Percentiles rank a stretch among this genome's conserved stretches.
Conservation (phyloP, 2,888 invertebrate genomes). For the Leptarthrus brevirostris region DNA sequence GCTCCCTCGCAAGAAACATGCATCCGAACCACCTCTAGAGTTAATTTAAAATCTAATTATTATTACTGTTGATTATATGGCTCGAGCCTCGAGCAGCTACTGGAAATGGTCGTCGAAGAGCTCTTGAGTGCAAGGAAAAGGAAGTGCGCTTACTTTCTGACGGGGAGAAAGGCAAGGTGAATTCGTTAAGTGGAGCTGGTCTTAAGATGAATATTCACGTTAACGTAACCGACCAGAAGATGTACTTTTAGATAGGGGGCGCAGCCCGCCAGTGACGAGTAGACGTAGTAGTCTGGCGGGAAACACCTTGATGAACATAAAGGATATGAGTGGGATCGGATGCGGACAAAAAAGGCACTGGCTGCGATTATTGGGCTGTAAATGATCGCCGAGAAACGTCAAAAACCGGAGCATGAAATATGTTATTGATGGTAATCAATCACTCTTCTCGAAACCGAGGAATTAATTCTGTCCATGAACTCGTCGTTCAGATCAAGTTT, state of each 20-base stretch:
- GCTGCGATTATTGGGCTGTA: slow-evolving; percentile 43
- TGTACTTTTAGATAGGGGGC: no score
- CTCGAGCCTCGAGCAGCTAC: slow-evolving; percentile 29
- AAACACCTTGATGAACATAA: background rate
- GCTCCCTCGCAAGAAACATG: slow-evolving; percentile 17
- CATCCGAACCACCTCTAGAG: slow-evolving; percentile 24
- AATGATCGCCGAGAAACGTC: slow-evolving; percentile 43
- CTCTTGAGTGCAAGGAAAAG: slow-evolving; percentile 25
- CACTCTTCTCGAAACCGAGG: slow-evolving; percentile 18
- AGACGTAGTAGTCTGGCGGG: slow-evolving; percentile 1
- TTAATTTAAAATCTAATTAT: slow-evolving; percentile 49
- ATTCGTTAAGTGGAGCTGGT: slow-evolving; percentile 18
- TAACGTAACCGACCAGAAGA: no score
- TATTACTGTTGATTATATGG: slow-evolving; percentile 47
- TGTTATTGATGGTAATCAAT: slow-evolving; percentile 44
- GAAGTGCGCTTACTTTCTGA: slow-evolving; percentile 33
- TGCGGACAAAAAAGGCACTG: slow-evolving; percentile 15
- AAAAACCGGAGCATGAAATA: slow-evolving; percentile 40
- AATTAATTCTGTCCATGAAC: slow-evolving; percentile 45
- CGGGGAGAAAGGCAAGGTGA: background rate
- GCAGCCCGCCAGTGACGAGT: background rate
- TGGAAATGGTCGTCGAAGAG: slow-evolving; percentile 37
- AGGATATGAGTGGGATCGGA: slow-evolving; percentile 41
- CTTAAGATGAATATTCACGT: slow-evolving; percentile 29
- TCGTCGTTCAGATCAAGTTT: slow-evolving; percentile 19